These are phyloP conservation scores for Acronicta leporina DNA, from an alignment of 2,888 invertebrate species.

Conservation along the genomic window DNA sequence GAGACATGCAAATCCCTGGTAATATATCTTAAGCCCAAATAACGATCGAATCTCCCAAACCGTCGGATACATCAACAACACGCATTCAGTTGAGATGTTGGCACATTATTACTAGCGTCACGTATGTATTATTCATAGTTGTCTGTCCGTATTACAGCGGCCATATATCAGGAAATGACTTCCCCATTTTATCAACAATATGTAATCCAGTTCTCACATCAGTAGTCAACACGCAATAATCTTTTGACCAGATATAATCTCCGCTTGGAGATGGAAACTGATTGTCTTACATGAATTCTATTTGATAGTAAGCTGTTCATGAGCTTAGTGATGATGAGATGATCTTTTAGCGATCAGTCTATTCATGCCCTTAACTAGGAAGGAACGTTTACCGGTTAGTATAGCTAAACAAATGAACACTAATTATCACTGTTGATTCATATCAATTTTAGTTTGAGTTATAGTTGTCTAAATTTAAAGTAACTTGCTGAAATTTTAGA, in stretches of 20 bases:
- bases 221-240: conserved; percentile 20
- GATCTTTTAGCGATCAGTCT: no score
- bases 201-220: conserved; percentile 46
- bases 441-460: no score
- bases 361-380: no score
- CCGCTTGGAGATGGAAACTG: background rate
- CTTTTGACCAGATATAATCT: conserved; percentile 9
- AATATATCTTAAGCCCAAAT: conserved; percentile 12
- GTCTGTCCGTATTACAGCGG: conserved; percentile 74
- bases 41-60: conserved; percentile 13
- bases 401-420: no score
- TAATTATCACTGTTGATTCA: no score
- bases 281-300: background rate
- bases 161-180: conserved; percentile 75
- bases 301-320: no score
- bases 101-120: conserved; percentile 78
- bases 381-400: no score
- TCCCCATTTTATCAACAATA: conserved; percentile 67
- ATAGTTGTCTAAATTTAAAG: no score
- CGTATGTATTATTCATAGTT: conserved; percentile 85
- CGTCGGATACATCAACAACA: conserved; percentile 59
- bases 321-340: no score
- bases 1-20: background rate
- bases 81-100: conserved; percentile 70
- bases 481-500: no score